A percentile compares a stretch with the other conserved stretches of the same genome.
phyloP scores from a whole-genome alignment of 2,113 vertebrate genomes.

The Tor tambroides region DNA sequence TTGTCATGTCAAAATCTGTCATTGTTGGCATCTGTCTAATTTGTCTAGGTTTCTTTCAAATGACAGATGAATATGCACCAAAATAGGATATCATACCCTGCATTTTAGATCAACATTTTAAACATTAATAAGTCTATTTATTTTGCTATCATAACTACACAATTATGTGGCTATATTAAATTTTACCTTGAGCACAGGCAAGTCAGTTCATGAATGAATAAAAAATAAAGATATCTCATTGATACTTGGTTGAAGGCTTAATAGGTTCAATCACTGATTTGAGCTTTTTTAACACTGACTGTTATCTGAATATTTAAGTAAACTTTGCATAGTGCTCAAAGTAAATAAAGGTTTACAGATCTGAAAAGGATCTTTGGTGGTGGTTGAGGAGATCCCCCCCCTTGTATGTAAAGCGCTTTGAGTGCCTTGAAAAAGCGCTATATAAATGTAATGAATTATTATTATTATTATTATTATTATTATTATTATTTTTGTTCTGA shows the following conservation, averaged over 20 bases:
- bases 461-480: no score
- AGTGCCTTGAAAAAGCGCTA: no score
- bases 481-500: no score
- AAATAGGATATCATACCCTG: neutral
- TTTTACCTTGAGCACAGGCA: neutral
- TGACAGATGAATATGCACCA: neutral
- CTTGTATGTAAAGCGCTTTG: no score
- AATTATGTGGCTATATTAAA: neutral
- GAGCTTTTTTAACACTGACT: neutral
- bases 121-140: neutral
- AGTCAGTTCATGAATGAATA: neutral
- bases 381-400: no score
- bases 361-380: slow-evolving; percentile 8
- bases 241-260: neutral
- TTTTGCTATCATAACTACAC: neutral
- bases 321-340: neutral
- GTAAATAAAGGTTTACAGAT: neutral
- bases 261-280: neutral
- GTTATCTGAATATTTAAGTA: neutral
- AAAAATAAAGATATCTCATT: neutral
- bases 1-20: neutral
- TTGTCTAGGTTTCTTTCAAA: neutral
- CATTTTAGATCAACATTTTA: neutral
- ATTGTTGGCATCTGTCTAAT: neutral
- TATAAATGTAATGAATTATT: no score